Percentiles rank a stretch among this genome's conserved stretches.
These are phyloP conservation scores for Tetheella fluctuosa DNA, from an alignment of 2,888 invertebrate species.

Conservation along the genomic window DNA sequence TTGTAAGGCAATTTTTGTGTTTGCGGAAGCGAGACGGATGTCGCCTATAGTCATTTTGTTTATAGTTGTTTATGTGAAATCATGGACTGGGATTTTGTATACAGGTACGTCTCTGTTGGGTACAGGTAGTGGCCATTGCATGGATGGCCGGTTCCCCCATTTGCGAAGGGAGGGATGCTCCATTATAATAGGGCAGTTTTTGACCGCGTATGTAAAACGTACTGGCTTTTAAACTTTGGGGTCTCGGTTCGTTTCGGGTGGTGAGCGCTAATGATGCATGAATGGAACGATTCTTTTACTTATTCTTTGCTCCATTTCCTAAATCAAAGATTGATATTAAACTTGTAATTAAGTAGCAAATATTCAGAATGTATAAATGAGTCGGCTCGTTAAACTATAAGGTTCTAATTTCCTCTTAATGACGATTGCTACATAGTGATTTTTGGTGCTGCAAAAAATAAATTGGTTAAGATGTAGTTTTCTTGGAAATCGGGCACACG, in stretches of 20 bases:
- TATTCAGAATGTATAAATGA: conserved; percentile 3
- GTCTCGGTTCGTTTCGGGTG: conserved; percentile 62
- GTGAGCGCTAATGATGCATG: conserved; percentile 74
- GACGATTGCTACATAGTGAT: conserved; percentile 40
- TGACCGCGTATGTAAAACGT: conserved; percentile 57
- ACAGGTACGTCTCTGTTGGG: conserved; percentile 55
- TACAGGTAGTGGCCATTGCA: conserved; percentile 71
- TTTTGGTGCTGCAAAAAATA: conserved; percentile 53
- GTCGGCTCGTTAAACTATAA: conserved; percentile 26
- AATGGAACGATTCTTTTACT: conserved; percentile 63
- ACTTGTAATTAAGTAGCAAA: background rate
- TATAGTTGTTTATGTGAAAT: conserved; percentile 70
- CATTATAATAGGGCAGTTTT: conserved; percentile 59
- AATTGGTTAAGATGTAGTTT: conserved; percentile 50
- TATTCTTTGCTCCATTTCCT: conserved; percentile 33
- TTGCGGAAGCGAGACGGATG: conserved; percentile 66
- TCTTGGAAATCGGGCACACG: conserved; percentile 54
- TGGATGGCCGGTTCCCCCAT: conserved; percentile 78
- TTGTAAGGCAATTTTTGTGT: conserved; percentile 44
- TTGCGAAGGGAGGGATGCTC: conserved; percentile 67
- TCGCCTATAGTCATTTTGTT: conserved; percentile 61
- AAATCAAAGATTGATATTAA: conserved; percentile 17
- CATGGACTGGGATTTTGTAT: conserved; percentile 75
- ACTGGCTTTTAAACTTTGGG: conserved; percentile 59
- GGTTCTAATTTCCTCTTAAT: conserved; percentile 46